Conservation (phyloP, 1,140 invertebrate genomes). For the Caerostris extrusa region DNA sequence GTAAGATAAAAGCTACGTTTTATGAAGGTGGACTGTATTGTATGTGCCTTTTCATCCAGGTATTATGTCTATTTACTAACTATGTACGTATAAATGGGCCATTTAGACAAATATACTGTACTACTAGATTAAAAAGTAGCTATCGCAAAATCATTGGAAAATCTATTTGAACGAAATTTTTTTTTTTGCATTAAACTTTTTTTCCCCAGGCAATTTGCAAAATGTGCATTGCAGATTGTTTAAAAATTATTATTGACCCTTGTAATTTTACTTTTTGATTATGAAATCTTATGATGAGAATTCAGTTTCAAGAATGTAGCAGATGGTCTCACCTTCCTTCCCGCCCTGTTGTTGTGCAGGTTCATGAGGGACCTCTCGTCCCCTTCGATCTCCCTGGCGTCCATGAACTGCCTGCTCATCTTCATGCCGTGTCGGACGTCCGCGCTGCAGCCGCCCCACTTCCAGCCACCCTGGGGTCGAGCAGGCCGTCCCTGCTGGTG, state of each 20-base stretch:
- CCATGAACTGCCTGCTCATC: slow-evolving; percentile 84
- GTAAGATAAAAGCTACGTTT: too few relatives aligned
- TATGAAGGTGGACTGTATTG: too few relatives aligned
- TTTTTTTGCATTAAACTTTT: too few relatives aligned
- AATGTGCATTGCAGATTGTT: too few relatives aligned
- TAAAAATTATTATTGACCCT: too few relatives aligned
- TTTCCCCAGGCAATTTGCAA: too few relatives aligned
- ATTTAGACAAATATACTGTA: not conserved
- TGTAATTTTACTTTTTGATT: not conserved
- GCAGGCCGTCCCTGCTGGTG: slow-evolving; percentile 78
- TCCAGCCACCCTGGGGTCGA: slow-evolving; percentile 79
- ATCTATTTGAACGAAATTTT: too few relatives aligned
- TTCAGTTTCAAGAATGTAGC: not conserved
- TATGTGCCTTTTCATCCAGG: too few relatives aligned
- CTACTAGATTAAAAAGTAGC: too few relatives aligned
- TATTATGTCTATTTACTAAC: too few relatives aligned
- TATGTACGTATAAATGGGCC: not conserved
- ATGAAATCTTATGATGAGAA: not conserved
- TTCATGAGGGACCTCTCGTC: slow-evolving; percentile 96
- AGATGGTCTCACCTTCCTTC: slow-evolving; percentile 89
- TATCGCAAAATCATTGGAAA: too few relatives aligned
- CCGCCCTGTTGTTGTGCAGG: slow-evolving; percentile 97
- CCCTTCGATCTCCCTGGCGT: slow-evolving; percentile 90
- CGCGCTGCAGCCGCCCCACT: slow-evolving; percentile 83
- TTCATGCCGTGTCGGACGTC: slow-evolving; percentile 82